Conservation (phyloP, 1,140 invertebrate genomes). For the Phenacoccus solenopsis region DNA sequence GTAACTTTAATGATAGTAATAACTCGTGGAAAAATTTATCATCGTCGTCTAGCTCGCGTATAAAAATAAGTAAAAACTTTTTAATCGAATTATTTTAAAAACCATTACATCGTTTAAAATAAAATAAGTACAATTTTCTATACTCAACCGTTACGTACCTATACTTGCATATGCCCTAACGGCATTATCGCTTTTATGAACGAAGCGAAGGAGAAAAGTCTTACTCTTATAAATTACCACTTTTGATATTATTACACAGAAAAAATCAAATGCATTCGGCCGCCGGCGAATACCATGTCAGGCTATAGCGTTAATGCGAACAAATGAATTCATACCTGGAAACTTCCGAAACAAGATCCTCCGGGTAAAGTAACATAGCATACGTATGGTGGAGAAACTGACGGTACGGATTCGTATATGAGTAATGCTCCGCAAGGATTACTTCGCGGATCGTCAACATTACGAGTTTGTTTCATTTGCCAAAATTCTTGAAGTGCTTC, state of each 20-base stretch:
- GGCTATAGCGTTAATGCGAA: neutral
- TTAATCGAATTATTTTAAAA: neutral
- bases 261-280: neutral
- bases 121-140: neutral
- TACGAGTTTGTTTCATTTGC: slow-evolving; percentile 86
- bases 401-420: slow-evolving; percentile 87
- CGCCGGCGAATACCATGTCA: neutral
- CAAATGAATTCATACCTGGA: slow-evolving; percentile 49
- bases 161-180: neutral
- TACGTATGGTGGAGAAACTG: slow-evolving; percentile 77
- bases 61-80: neutral
- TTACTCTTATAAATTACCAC: neutral
- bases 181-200: neutral
- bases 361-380: slow-evolving; percentile 90
- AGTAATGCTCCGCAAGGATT: slow-evolving; percentile 57
- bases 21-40: neutral
- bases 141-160: too few relatives aligned
- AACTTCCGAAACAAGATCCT: slow-evolving; percentile 89
- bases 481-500: slow-evolving; percentile 93
- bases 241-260: neutral
- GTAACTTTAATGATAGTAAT: neutral
- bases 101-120: neutral
- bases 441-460: slow-evolving; percentile 66
- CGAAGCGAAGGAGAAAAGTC: neutral
- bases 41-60: neutral